phyloP scores from a whole-genome alignment of 2,888 invertebrate species.

The Piscicola geometra region DNA sequence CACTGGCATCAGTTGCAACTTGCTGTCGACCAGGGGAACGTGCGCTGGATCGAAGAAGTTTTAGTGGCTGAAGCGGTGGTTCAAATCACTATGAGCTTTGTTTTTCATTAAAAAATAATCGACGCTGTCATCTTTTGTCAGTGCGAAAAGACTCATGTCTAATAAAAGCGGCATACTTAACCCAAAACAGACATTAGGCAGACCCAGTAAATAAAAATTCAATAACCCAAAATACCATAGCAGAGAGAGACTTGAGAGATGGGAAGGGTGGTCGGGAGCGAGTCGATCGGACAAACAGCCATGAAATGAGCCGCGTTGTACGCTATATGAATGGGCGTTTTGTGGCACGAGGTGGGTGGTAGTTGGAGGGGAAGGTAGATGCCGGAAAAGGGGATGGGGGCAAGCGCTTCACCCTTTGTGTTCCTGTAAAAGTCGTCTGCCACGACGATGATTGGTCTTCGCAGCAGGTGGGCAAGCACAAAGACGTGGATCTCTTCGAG shows the following conservation, averaged over 20 bases:
- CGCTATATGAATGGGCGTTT: conserved; percentile 64
- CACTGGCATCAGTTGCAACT: conserved; percentile 67
- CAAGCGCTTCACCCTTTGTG: conserved; percentile 76
- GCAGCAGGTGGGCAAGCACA: conserved; percentile 74
- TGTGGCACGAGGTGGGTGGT: conserved; percentile 64
- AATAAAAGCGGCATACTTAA: not conserved
- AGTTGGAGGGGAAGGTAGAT: conserved; percentile 73
- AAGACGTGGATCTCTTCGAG: conserved; percentile 79
- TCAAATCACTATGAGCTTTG: too few relatives aligned
- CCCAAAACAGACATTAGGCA: not conserved
- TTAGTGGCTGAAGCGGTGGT: too few relatives aligned
- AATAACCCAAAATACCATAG: not conserved
- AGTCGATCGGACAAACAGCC: conserved; percentile 64
- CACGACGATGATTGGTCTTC: conserved; percentile 74
- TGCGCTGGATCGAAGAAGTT: conserved; percentile 55
- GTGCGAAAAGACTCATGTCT: too few relatives aligned
- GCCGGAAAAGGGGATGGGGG: conserved; percentile 82
- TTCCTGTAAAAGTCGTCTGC: conserved; percentile 76
- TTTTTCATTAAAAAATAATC: too few relatives aligned
- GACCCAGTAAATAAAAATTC: not conserved
- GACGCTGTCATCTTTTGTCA: too few relatives aligned
- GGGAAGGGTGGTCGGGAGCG: not conserved
- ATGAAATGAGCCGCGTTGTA: conserved; percentile 86
- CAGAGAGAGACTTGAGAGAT: not conserved
- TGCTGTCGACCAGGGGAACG: conserved; percentile 71